These are phyloP conservation scores for Zaprionus ghesquierei DNA, from an alignment of 1,140 invertebrate genomes.

Conservation along the genomic window DNA sequence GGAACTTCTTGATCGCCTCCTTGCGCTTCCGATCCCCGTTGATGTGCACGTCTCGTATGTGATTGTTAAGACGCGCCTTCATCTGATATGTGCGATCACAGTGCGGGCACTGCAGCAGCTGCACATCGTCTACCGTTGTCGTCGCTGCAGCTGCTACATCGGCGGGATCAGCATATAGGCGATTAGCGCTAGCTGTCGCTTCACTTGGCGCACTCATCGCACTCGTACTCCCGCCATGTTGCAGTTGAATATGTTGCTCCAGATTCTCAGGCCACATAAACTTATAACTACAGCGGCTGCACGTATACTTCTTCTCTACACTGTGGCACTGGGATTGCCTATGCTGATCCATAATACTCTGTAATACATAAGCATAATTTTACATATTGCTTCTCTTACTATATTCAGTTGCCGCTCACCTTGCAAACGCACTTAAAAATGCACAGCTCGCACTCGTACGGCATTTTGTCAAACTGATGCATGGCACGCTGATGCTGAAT, in stretches of 20 bases:
- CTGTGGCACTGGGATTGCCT: constrained; percentile 58
- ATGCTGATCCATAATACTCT: constrained; percentile 76
- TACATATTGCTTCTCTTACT: neutral
- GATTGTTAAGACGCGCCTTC: constrained; percentile 67
- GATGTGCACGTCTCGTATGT: constrained; percentile 66
- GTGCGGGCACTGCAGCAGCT: constrained; percentile 80
- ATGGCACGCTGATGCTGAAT: constrained; percentile 72
- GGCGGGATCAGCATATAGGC: constrained; percentile 65
- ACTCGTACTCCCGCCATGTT: constrained; percentile 57
- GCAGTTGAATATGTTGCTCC: constrained; percentile 82
- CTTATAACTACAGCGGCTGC: constrained; percentile 83
- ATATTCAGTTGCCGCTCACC: constrained; percentile 25
- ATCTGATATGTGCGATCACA: constrained; percentile 70
- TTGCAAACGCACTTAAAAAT: constrained; percentile 73
- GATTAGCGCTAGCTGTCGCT: neutral
- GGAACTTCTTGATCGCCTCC: constrained; percentile 65
- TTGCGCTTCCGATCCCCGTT: constrained; percentile 73
- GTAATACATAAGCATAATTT: neutral
- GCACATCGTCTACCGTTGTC: constrained; percentile 1
- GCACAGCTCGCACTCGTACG: constrained; percentile 69
- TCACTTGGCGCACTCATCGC: neutral
- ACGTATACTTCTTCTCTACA: constrained; percentile 74
- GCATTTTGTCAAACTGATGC: constrained; percentile 74
- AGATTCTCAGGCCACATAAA: constrained; percentile 84
- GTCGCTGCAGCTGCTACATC: neutral